A percentile compares a stretch with the other conserved stretches of the same genome.
Evolutionary conservation across 2,113 vertebrate genomes (phyloP).

Genomic region (Hydrochoerus hydrochaeris): DNA sequence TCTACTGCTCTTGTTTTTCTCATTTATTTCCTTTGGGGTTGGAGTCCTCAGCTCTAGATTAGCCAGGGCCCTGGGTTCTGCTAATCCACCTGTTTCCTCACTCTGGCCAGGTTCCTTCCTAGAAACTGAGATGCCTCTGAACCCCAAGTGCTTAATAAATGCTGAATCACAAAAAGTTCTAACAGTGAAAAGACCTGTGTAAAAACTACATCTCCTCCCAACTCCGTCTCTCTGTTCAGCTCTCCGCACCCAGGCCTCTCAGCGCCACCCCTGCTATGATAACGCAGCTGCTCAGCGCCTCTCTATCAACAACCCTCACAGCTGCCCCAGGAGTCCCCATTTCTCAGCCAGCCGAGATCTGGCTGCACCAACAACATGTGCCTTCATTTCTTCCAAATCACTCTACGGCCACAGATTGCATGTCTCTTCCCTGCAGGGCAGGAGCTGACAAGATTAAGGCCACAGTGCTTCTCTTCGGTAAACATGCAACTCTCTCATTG

Average conservation of each 20-base stretch:
- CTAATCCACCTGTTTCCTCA: background rate
- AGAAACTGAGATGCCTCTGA: background rate
- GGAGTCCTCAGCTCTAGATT: background rate
- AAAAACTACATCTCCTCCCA: background rate
- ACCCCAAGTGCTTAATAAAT: background rate
- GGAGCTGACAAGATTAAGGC: background rate
- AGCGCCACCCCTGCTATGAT: background rate
- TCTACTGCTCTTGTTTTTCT: background rate
- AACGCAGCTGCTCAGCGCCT: background rate
- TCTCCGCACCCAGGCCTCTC: background rate
- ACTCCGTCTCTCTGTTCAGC: background rate
- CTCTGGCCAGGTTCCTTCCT: background rate
- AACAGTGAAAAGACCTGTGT: background rate
- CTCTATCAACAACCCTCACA: background rate
- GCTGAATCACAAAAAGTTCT: background rate
- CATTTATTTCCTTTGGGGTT: background rate
- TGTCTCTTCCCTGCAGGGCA: background rate
- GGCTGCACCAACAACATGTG: background rate
- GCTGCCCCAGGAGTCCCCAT: background rate
- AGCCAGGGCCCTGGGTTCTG: background rate
- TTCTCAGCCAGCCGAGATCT: background rate
- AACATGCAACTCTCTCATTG: background rate
- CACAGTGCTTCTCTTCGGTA: background rate
- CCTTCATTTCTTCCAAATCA: background rate
- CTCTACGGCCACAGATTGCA: background rate